Percentiles rank a stretch among this genome's conserved stretches.
phyloP scores from a whole-genome alignment of 2,113 vertebrate species.

The Aix galericulata region DNA sequence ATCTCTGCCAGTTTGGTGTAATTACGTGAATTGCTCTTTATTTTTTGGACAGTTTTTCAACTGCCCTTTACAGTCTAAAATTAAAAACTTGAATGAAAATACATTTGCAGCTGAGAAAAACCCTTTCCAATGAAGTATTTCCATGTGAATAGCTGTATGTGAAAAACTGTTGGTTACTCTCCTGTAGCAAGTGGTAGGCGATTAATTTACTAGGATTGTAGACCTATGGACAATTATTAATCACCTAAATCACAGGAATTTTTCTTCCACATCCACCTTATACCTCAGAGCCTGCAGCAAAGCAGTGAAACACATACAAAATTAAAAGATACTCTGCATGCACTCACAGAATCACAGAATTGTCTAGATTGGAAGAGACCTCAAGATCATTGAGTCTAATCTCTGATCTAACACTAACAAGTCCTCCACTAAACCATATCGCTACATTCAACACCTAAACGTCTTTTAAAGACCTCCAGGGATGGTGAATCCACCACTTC shows the following conservation, averaged over 20 bases:
- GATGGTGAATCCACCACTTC: too few relatives aligned
- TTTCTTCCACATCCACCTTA: neutral
- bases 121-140: neutral
- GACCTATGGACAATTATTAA: neutral
- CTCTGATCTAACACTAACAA: too few relatives aligned
- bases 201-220: neutral
- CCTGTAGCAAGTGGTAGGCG: neutral
- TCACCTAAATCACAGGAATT: neutral
- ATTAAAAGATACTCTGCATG: neutral
- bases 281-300: neutral
- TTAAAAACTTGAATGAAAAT: neutral
- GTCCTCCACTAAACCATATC: too few relatives aligned
- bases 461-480: too few relatives aligned
- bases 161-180: neutral
- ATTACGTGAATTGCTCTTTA: neutral
- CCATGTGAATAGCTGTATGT: neutral
- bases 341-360: too few relatives aligned
- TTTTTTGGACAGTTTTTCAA: neutral
- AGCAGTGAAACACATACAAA: neutral
- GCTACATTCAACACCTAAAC: too few relatives aligned
- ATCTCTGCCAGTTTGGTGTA: neutral
- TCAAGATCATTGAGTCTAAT: too few relatives aligned
- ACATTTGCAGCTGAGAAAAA: neutral
- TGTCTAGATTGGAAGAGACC: too few relatives aligned
- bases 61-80: neutral